Base-by-base conservation (phyloP, 2,113 vertebrate species). In the Nicator chloris region DNA sequence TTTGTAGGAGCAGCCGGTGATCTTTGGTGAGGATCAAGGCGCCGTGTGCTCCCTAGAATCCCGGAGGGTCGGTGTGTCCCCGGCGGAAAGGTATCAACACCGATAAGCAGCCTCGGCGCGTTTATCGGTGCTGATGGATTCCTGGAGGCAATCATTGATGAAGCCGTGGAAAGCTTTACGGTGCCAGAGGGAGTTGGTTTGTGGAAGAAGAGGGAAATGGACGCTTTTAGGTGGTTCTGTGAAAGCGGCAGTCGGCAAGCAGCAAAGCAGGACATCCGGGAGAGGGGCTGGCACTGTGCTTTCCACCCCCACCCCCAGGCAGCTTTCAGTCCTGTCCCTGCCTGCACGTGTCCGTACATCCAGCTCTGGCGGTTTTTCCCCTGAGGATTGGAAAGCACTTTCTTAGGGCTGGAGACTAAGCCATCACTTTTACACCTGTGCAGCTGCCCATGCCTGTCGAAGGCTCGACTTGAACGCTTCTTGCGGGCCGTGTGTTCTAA, bases 91-190 rank as follows among this genome's bases (percentile, higher is more conserved):
- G 8, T 11, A 3, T 18, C 50, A 10, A 6, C 30, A 4, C 51
- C 21, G 65, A 27, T 22, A 2, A 20, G 51, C 44, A 3, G 68
- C 27, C 33, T 8, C 35, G 6, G 51, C 4, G 50, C n/a, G 6
- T n/a, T n/a, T 66, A 1, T 54, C 28, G 10, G 49, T 12, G 76
- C 53, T 16, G 81, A 4, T 18, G 26, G 21, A 10, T 57, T 19
- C 2, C 13, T 18, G 31, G 9, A 33, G 35, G 65, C 20, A 4
- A 0, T n/a, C 8, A 1, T 0, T 51, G 10, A 1, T 23, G 50
- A 13, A 56, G 44, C 69, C 18, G 7, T 3, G 5, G 63, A 13
- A 45, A 80, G 50, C 40, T 28, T 45, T 9, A 6, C 5, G 7
- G 3, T 15, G 49, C 49, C 15, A 6, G 33, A 26, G 50, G 40